Evolutionary conservation across 2,113 vertebrate genomes (phyloP).

Genomic region (Indicator maculatus): DNA sequence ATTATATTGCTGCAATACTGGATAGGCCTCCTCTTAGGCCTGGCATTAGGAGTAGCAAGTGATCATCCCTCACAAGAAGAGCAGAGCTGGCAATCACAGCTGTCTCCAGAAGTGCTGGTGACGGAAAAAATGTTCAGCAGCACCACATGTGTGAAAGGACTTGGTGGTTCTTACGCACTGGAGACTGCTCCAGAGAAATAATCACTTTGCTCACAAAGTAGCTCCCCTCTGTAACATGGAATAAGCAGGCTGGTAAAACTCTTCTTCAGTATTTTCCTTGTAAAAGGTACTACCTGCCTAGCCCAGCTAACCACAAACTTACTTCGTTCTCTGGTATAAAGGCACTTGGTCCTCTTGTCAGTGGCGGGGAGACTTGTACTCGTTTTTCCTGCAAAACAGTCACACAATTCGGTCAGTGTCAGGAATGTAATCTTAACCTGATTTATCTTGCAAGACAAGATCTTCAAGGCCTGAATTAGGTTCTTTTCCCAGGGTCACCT

Average conservation of each 20-base stretch:
- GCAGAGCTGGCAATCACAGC: background rate
- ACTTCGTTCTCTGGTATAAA: slow-evolving; percentile 89
- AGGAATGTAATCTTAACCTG: background rate
- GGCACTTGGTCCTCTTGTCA: slow-evolving; percentile 88
- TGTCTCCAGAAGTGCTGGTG: rapidly evolving
- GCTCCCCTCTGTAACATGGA: background rate
- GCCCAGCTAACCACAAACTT: slow-evolving; percentile 15
- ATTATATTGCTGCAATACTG: background rate
- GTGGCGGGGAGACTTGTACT: slow-evolving; percentile 76
- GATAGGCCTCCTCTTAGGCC: background rate
- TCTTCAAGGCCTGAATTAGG: background rate
- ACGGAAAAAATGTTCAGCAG: background rate
- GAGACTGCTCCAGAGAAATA: background rate
- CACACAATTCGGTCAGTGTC: background rate
- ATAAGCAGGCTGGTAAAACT: background rate
- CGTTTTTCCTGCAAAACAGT: slow-evolving; percentile 79
- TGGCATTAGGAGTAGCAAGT: background rate
- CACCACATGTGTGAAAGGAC: background rate
- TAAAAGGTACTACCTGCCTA: background rate
- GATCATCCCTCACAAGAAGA: rapidly evolving
- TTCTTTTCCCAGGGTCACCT: background rate
- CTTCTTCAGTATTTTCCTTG: background rate
- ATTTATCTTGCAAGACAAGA: background rate
- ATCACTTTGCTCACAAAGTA: background rate
- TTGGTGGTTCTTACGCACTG: background rate